phyloP scores from a whole-genome alignment of 2,113 vertebrate species.

The Mobula birostris region DNA sequence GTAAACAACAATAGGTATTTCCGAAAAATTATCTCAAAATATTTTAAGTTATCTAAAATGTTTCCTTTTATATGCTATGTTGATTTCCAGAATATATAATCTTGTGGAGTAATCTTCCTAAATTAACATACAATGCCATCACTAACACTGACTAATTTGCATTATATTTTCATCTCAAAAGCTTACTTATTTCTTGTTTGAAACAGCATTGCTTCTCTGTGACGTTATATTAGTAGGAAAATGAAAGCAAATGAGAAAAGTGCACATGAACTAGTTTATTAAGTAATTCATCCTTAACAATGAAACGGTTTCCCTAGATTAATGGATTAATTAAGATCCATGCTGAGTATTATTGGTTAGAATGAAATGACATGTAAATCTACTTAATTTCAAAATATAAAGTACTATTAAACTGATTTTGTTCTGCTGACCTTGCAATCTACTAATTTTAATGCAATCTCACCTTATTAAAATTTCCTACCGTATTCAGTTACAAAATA shows the following conservation, averaged over 20 bases:
- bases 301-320: neutral
- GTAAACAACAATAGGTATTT: neutral
- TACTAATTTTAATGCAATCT: neutral
- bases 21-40: neutral
- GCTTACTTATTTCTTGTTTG: neutral
- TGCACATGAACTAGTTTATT: neutral
- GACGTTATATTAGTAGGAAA: neutral
- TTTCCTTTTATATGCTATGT: neutral
- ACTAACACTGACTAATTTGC: neutral
- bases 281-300: slow-evolving; percentile 13
- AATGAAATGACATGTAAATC: neutral
- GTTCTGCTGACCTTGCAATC: neutral
- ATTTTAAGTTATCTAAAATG: neutral
- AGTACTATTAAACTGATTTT: neutral
- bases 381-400: neutral
- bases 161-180: neutral
- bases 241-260: neutral
- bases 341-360: neutral
- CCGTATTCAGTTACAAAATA: neutral
- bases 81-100: neutral
- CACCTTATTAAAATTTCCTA: neutral
- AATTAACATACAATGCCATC: neutral
- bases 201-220: neutral
- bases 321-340: neutral
- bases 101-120: neutral